phyloP scores from a whole-genome alignment of 2,113 vertebrate species.

The Abramis brama region DNA sequence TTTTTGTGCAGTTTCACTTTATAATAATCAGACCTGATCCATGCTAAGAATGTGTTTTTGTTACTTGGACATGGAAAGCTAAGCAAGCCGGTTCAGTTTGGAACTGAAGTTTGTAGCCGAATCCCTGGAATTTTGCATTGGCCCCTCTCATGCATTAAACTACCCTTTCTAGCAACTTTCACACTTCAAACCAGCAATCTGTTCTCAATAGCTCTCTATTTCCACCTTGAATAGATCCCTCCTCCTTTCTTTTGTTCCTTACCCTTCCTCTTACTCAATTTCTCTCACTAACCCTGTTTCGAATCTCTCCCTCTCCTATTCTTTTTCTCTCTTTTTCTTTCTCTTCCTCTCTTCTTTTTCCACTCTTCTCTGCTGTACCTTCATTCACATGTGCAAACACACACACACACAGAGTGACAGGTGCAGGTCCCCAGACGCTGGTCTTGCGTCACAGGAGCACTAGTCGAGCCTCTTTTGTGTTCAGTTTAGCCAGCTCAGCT shows the following conservation, averaged over 20 bases:
- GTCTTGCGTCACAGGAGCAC: conserved; percentile 66
- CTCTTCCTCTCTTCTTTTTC: not conserved
- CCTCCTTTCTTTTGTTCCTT: not conserved
- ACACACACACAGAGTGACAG: conserved; percentile 53
- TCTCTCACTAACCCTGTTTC: not conserved
- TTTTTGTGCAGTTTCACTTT: not conserved
- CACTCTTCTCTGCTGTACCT: not conserved
- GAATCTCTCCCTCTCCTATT: not conserved
- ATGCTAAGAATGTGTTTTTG: not conserved
- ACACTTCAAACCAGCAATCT: conserved; percentile 57
- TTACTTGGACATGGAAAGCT: not conserved
- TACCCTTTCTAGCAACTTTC: conserved; percentile 67
- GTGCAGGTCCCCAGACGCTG: conserved; percentile 63
- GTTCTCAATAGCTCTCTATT: conserved; percentile 74
- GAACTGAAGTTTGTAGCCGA: not conserved
- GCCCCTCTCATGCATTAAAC: conserved; percentile 60
- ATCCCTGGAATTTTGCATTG: not conserved
- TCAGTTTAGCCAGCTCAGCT: conserved; percentile 58
- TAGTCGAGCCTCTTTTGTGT: conserved; percentile 54
- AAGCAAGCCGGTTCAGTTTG: not conserved
- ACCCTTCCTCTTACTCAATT: not conserved
- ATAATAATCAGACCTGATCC: not conserved
- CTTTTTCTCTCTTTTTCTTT: not conserved
- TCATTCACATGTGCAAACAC: conserved; percentile 15
- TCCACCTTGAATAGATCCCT: conserved; percentile 60